These are phyloP conservation scores for Psammodynastes pulverulentus DNA, from an alignment of 2,113 vertebrate genomes.

Conservation along the genomic window DNA sequence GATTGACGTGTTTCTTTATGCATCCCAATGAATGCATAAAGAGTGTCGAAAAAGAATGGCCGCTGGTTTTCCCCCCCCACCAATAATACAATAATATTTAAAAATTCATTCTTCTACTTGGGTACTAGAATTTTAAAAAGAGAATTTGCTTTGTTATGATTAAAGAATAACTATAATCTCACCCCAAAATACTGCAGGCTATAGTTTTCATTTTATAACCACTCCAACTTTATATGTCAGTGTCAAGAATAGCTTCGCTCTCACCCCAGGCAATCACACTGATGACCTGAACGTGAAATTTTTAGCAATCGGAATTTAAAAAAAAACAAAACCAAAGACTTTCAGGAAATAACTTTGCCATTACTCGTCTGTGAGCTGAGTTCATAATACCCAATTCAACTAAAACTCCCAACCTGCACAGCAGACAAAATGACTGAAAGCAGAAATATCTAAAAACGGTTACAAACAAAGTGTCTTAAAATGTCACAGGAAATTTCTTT, in stretches of 20 bases:
- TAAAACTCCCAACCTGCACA: constrained; percentile 55
- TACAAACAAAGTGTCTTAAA: constrained; percentile 69
- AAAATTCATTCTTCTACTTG: constrained; percentile 7
- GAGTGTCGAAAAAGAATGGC: background rate
- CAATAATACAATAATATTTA: constrained; percentile 21
- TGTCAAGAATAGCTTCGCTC: constrained; percentile 39
- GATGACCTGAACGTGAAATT: constrained; percentile 54
- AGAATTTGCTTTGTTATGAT: constrained; percentile 26
- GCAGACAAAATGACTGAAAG: constrained; percentile 64
- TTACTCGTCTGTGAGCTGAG: constrained; percentile 57
- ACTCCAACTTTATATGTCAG: constrained; percentile 39
- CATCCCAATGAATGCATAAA: background rate
- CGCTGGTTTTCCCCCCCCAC: background rate
- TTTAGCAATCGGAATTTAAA: constrained; percentile 61
- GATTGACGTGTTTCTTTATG: background rate
- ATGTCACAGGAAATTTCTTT: constrained; percentile 76
- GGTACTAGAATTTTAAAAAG: constrained; percentile 26
- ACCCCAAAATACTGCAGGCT: constrained; percentile 29
- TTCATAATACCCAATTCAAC: constrained; percentile 66
- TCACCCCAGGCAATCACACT: constrained; percentile 57
- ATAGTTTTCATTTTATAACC: constrained; percentile 36
- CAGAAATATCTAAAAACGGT: constrained; percentile 66
- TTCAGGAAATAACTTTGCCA: constrained; percentile 62
- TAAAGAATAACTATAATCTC: constrained; percentile 22
- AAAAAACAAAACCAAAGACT: constrained; percentile 23